These are phyloP conservation scores for Melanotus villosus DNA, from an alignment of 2,888 invertebrate species.

Conservation along the genomic window DNA sequence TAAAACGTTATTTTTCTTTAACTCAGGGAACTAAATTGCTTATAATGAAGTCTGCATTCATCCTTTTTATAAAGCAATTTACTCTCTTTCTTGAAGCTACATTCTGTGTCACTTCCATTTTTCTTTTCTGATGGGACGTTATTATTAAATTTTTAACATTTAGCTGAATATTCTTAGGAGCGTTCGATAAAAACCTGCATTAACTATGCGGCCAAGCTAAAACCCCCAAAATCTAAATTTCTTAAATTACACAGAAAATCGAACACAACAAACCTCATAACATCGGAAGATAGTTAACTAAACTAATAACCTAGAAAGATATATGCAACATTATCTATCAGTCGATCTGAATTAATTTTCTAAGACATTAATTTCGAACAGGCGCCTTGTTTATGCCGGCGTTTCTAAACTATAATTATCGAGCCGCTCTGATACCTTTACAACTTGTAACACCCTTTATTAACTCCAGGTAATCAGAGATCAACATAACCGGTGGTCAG, in stretches of 20 bases:
- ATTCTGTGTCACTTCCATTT: constrained; percentile 13
- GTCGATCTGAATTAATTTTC: constrained; percentile 36
- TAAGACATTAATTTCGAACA: constrained; percentile 33
- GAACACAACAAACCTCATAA: too few relatives aligned
- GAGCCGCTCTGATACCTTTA: background rate
- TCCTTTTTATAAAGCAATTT: constrained; percentile 26
- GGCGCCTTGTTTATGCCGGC: constrained; percentile 31
- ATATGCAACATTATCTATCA: constrained; percentile 17
- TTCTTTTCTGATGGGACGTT: constrained; percentile 3
- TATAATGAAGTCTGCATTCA: constrained; percentile 28
- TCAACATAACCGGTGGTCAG: constrained; percentile 12
- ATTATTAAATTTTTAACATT: constrained; percentile 14
- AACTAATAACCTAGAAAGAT: constrained; percentile 24
- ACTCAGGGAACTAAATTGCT: constrained; percentile 30
- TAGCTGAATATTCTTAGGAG: background rate
- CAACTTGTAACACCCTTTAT: constrained; percentile 14
- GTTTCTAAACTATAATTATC: constrained; percentile 28
- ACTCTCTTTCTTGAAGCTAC: constrained; percentile 9
- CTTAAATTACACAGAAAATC: too few relatives aligned
- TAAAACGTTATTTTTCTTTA: constrained; percentile 33
- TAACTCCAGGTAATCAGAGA: background rate
- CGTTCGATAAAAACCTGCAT: background rate
- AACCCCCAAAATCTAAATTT: too few relatives aligned
- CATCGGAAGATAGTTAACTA: constrained; percentile 12
- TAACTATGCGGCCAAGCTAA: too few relatives aligned